Conservation (phyloP, 2,888 invertebrate species). For the Gnatocerus cornutus region DNA sequence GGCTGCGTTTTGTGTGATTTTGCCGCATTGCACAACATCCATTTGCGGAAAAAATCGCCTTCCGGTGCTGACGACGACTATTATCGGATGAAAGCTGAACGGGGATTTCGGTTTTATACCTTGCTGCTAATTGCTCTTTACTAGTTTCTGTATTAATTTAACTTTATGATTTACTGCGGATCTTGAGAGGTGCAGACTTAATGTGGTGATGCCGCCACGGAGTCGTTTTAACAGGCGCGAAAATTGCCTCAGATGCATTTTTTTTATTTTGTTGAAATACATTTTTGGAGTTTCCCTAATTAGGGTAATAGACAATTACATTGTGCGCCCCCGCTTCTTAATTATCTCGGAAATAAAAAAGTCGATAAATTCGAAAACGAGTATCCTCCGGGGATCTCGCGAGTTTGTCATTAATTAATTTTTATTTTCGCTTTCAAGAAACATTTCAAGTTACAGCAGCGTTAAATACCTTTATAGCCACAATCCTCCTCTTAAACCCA, state of each 20-base stretch:
- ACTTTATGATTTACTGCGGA: slow-evolving; percentile 26
- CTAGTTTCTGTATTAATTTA: slow-evolving; percentile 29
- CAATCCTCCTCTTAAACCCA: not conserved
- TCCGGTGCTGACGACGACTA: not conserved
- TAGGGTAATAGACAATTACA: not conserved
- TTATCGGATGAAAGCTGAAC: slow-evolving; percentile 1
- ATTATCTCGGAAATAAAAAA: slow-evolving; percentile 1
- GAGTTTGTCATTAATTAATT: not conserved
- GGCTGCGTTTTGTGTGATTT: slow-evolving; percentile 19
- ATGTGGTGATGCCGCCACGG: not conserved
- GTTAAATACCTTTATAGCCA: not conserved
- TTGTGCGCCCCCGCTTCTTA: not conserved
- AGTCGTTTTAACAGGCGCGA: not conserved
- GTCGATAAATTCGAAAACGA: not conserved
- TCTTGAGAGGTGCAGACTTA: not conserved
- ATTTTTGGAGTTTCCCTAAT: no score
- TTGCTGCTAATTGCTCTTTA: slow-evolving; percentile 26
- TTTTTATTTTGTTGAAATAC: no score
- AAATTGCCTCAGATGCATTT: no score
- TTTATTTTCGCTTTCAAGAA: not conserved
- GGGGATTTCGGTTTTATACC: not conserved
- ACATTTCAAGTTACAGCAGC: not conserved
- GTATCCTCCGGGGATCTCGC: not conserved
- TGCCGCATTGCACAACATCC: slow-evolving; percentile 34
- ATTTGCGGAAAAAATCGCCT: slow-evolving; percentile 32